A percentile compares a stretch with the other conserved stretches of the same genome.
These are phyloP conservation scores for Dione vanillae DNA, from an alignment of 2,888 invertebrate genomes.

Conservation along the genomic window DNA sequence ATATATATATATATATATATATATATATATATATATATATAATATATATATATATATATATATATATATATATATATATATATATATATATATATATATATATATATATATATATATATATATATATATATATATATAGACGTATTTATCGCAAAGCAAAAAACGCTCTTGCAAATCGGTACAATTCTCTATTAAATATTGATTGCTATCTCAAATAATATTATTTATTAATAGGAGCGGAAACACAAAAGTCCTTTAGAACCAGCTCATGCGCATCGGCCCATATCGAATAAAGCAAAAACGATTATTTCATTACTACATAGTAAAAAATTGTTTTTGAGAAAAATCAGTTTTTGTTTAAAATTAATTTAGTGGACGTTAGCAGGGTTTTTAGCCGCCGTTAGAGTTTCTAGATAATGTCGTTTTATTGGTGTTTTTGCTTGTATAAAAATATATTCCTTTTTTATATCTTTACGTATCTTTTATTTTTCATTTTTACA, in stretches of 20 bases:
- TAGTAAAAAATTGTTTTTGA: constrained; percentile 17
- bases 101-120: too few species aligned
- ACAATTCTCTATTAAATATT: not conserved
- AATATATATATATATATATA: too few species aligned
- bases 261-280: constrained; percentile 62
- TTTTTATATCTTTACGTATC: too few species aligned
- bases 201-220: constrained; percentile 1
- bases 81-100: too few species aligned
- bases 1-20: too few species aligned
- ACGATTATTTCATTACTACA: constrained; percentile 1
- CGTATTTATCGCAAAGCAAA: constrained; percentile 48
- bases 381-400: not conserved
- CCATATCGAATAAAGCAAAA: constrained; percentile 47
- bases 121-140: constrained; percentile 50
- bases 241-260: constrained; percentile 53
- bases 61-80: too few species aligned
- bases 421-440: too few species aligned
- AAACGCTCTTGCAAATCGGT: not conserved
- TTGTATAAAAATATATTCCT: too few species aligned
- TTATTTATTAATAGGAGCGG: constrained; percentile 55
- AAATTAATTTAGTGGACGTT: not conserved
- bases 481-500: too few species aligned
- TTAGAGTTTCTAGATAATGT: too few species aligned
- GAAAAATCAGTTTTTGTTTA: not conserved
- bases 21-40: too few species aligned